These are phyloP conservation scores for Paramuricea clavata DNA, from an alignment of 92 coral and sea anemone genomes.

Conservation along the genomic window DNA sequence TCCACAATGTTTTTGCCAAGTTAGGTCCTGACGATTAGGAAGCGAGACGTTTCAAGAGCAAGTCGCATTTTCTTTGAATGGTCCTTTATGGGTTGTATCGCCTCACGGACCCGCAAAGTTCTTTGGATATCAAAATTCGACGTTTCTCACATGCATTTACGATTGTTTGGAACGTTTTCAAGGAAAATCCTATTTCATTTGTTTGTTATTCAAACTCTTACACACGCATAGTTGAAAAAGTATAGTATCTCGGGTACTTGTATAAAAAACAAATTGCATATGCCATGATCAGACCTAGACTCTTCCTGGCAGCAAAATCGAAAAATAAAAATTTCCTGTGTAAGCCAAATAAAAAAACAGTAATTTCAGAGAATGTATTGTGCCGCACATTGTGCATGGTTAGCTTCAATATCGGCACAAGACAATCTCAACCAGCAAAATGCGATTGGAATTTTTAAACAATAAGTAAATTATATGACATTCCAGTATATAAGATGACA, in stretches of 20 bases:
- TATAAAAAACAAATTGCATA: background rate
- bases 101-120: constrained; percentile 69
- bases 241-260: background rate
- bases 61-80: constrained; percentile 63
- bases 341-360: too few species aligned
- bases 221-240: too few species aligned
- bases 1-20: constrained; percentile 16
- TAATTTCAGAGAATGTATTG: too few species aligned
- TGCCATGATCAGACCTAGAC: too few species aligned
- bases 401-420: too few species aligned
- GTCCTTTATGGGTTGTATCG: constrained; percentile 72
- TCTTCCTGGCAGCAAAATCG: too few species aligned
- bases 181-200: background rate
- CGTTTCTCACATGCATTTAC: constrained; percentile 71
- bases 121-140: constrained; percentile 77
- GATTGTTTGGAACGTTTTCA: constrained; percentile 67
- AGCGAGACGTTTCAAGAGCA: constrained; percentile 62
- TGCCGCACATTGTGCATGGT: too few species aligned
- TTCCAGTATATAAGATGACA: too few species aligned
- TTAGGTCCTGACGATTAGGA: constrained; percentile 47
- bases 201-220: background rate
- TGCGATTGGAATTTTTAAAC: too few species aligned
- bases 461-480: too few species aligned
- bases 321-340: too few species aligned
- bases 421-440: too few species aligned